Conservation (phyloP, 2,888 invertebrate genomes). For the Chouioia cunea region DNA sequence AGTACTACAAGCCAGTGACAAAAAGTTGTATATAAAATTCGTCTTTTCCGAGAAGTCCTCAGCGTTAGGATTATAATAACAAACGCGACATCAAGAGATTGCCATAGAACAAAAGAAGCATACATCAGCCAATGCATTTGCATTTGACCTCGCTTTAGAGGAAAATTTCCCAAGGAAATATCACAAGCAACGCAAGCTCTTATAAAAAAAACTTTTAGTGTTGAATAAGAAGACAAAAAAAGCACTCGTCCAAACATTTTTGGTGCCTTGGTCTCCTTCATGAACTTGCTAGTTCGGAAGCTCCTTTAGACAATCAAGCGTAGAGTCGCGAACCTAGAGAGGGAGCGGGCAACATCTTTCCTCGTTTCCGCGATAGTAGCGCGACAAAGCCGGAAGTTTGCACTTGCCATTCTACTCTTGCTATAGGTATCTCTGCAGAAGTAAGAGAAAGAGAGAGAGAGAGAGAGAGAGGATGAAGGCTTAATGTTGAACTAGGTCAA, state of each 20-base stretch:
- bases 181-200: background rate
- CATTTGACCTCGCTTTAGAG: background rate
- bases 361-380: constrained; percentile 18
- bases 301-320: constrained; percentile 44
- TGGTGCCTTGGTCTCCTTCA: background rate
- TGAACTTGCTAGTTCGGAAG: constrained; percentile 11
- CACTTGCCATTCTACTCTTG: constrained; percentile 23
- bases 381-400: constrained; percentile 37
- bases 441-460: too few relatives aligned
- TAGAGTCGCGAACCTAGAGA: background rate
- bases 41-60: too few relatives aligned
- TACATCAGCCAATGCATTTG: background rate
- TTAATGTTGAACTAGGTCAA: constrained; percentile 47
- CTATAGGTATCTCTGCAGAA: too few relatives aligned
- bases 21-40: too few relatives aligned
- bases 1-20: too few relatives aligned
- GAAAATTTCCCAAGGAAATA: background rate
- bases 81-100: too few relatives aligned
- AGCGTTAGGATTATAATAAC: too few relatives aligned
- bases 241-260: constrained; percentile 28
- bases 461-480: background rate
- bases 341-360: constrained; percentile 26
- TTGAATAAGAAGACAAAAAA: constrained; percentile 3
- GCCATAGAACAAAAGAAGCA: too few relatives aligned
- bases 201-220: background rate